Conservation (phyloP, 2,113 vertebrate species). For the Odobenus rosmarus region DNA sequence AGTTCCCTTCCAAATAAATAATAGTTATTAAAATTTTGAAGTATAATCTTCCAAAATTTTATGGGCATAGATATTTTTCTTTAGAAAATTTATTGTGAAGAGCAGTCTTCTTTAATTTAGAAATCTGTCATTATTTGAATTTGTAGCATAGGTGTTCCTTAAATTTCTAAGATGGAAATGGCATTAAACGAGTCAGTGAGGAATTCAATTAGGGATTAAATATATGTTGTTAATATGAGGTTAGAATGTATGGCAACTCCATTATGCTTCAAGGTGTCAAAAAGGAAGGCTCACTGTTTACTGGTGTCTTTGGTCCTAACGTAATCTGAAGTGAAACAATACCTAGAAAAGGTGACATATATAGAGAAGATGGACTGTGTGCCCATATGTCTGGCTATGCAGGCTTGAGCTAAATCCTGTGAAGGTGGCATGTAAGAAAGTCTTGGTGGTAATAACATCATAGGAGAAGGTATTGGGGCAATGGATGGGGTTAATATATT, state of each 20-base stretch:
- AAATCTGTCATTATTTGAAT: neutral
- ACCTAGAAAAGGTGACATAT: neutral
- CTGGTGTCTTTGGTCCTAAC: neutral
- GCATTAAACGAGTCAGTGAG: neutral
- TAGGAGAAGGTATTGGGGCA: neutral
- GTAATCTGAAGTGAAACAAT: neutral
- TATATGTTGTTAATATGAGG: neutral
- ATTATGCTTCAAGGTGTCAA: neutral
- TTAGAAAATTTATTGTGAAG: neutral
- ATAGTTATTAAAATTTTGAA: neutral
- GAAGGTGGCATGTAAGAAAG: neutral
- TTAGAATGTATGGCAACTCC: neutral
- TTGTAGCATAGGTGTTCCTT: neutral
- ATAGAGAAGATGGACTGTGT: neutral
- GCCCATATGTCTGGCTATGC: neutral
- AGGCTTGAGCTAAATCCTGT: neutral
- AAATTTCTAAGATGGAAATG: conserved; percentile 16
- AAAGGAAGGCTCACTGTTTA: neutral
- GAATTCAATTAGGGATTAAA: neutral
- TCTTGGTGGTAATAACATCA: neutral
- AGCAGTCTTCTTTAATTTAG: neutral
- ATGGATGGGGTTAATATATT: neutral
- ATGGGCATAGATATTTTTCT: neutral
- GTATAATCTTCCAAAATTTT: neutral
- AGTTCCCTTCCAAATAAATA: neutral